Conservation (phyloP, 30 jellyfish, hydroid and myxozoan genomes). For the Phacellophora camtschatica region DNA sequence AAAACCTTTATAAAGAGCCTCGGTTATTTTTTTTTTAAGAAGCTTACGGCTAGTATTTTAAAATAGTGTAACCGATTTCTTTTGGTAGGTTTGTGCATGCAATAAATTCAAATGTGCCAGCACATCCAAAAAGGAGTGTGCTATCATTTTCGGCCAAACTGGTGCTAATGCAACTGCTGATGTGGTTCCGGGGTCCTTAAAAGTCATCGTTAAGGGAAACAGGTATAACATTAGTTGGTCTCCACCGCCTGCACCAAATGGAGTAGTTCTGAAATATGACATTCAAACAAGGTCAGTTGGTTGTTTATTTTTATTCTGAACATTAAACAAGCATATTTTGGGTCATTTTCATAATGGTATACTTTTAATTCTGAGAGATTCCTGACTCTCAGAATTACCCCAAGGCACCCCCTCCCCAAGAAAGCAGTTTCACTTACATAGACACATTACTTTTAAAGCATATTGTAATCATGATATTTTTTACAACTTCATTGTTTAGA, state of each 20-base stretch:
- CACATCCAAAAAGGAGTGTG: slow-evolving; percentile 39
- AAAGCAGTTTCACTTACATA: no score
- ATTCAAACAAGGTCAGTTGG: slow-evolving; percentile 83
- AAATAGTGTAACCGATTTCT: not conserved
- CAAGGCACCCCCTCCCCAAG: no score
- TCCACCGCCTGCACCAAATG: slow-evolving; percentile 86
- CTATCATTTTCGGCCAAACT: slow-evolving; percentile 73
- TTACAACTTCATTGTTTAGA: no score
- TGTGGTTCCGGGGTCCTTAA: slow-evolving; percentile 25
- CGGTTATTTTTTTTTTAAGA: no score
- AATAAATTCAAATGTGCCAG: slow-evolving; percentile 46
- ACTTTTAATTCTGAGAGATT: no score
- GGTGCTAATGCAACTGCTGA: slow-evolving; percentile 83
- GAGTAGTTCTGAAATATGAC: slow-evolving; percentile 77
- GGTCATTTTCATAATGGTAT: no score
- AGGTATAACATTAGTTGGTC: slow-evolving; percentile 73
- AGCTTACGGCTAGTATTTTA: not conserved
- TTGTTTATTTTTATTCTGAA: no score
- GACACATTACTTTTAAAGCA: no score
- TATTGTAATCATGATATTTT: no score
- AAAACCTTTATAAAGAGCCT: no score
- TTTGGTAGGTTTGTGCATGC: slow-evolving; percentile 54
- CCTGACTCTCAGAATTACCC: no score
- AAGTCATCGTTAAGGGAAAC: slow-evolving; percentile 32
- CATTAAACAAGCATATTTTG: no score